Percentiles rank a stretch among this genome's conserved stretches.
These are phyloP conservation scores for Gymnoscelis rufifasciata DNA, from an alignment of 2,888 invertebrate genomes.

Conservation along the genomic window DNA sequence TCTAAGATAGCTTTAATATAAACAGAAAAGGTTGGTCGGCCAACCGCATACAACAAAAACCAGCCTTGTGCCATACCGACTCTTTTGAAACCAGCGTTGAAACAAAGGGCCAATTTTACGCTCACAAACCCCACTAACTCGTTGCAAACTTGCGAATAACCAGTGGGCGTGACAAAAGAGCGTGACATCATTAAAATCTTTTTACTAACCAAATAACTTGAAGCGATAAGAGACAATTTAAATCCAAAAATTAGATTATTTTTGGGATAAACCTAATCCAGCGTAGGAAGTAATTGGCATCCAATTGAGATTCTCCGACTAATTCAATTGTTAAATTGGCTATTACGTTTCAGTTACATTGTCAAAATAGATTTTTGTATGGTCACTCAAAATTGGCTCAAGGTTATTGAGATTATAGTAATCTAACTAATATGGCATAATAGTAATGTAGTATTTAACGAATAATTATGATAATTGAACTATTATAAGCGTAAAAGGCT, in stretches of 20 bases:
- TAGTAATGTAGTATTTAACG: too few relatives aligned
- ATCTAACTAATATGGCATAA: background rate
- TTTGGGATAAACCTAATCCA: constrained; percentile 9
- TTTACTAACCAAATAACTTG: background rate
- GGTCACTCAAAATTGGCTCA: background rate
- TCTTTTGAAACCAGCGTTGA: constrained; percentile 17
- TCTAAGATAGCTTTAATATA: background rate
- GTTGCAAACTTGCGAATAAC: constrained; percentile 5
- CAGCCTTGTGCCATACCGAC: constrained; percentile 15
- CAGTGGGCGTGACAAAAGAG: constrained; percentile 12
- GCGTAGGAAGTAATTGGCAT: constrained; percentile 37
- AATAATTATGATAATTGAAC: too few relatives aligned
- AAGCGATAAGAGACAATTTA: background rate
- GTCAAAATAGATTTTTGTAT: too few relatives aligned
- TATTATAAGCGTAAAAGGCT: too few relatives aligned
- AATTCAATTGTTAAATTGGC: constrained; percentile 51
- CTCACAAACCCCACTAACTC: constrained; percentile 13
- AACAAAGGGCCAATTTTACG: constrained; percentile 27
- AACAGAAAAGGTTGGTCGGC: constrained; percentile 33
- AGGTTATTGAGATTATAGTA: background rate
- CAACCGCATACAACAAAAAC: constrained; percentile 35
- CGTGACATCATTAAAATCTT: constrained; percentile 12
- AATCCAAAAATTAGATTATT: constrained; percentile 7
- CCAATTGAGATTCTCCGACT: constrained; percentile 20
- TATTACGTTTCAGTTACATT: constrained; percentile 35